Evolutionary conservation across 2,797 vertebrate species (phyloP).

Genomic region (Tympanoctomys barrerae): DNA sequence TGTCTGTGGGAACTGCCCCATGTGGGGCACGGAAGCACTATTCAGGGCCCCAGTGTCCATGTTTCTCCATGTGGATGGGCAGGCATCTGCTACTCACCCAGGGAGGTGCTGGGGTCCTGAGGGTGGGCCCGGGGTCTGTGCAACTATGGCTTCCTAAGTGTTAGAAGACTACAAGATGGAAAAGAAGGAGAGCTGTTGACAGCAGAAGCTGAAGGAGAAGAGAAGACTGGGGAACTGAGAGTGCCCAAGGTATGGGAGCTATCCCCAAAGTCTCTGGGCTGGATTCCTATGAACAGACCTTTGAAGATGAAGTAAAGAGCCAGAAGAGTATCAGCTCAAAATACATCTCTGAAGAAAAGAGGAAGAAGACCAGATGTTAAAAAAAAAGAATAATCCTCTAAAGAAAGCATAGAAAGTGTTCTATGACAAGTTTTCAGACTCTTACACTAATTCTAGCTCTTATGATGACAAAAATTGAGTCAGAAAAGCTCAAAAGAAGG

Average conservation of each 20-base stretch:
- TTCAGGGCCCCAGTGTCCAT: neutral
- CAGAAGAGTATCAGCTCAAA: conserved; percentile 91
- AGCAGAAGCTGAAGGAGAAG: conserved; percentile 91
- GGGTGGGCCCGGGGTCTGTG: neutral
- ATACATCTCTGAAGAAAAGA: conserved; percentile 91
- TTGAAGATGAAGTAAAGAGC: conserved; percentile 90
- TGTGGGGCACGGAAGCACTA: rapidly evolving
- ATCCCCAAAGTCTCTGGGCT: conserved; percentile 88
- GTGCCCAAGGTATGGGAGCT: conserved; percentile 94
- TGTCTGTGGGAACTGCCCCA: neutral
- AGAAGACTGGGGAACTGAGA: conserved; percentile 92
- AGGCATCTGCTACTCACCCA: rapidly evolving
- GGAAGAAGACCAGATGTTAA: conserved; percentile 83
- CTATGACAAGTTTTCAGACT: conserved; percentile 88
- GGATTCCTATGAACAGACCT: conserved; percentile 96
- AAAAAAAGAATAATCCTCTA: conserved; percentile 91
- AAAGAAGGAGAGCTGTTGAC: neutral
- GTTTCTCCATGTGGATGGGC: neutral
- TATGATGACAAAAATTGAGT: conserved; percentile 90
- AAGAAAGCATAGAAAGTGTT: conserved; percentile 92
- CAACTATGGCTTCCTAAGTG: neutral
- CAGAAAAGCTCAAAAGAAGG: conserved; percentile 84
- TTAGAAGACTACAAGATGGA: neutral
- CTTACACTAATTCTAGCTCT: conserved; percentile 79
- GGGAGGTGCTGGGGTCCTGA: neutral